A percentile compares a stretch with the other conserved stretches of the same genome.
These are phyloP conservation scores for Saccopteryx leptura DNA, from an alignment of 2,113 vertebrate species.

Conservation along the genomic window DNA sequence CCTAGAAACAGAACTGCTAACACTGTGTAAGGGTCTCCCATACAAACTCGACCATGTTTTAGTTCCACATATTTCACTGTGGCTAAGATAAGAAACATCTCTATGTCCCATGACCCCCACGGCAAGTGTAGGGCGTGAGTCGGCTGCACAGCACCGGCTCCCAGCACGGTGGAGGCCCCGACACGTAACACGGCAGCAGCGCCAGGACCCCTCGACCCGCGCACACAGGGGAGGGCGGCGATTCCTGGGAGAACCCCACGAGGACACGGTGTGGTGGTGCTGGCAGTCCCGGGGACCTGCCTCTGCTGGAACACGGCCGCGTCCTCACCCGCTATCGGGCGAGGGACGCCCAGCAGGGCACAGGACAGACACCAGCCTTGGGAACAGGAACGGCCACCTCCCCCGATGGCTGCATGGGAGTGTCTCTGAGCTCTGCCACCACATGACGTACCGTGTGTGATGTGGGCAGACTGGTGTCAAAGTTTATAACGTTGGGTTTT, in stretches of 20 bases:
- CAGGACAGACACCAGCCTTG: no score
- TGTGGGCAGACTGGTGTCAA: conserved; percentile 98
- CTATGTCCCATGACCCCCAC: not conserved
- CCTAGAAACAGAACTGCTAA: not conserved
- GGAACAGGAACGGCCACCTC: no score
- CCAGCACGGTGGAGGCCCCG: not conserved
- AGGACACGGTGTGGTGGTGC: not conserved
- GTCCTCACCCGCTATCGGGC: no score
- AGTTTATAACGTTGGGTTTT: conserved; percentile 95
- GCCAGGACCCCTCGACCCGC: not conserved
- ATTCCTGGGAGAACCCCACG: not conserved
- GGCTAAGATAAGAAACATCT: not conserved
- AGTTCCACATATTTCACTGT: not conserved
- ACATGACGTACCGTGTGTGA: conserved; percentile 93
- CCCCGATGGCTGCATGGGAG: no score
- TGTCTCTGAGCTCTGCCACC: not conserved
- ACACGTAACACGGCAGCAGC: no score
- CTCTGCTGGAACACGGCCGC: no score
- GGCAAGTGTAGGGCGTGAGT: not conserved
- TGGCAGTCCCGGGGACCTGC: not conserved
- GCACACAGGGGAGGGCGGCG: not conserved
- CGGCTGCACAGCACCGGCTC: not conserved
- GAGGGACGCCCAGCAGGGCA: no score
- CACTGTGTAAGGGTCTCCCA: not conserved
- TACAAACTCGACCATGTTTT: not conserved